A percentile compares a stretch with the other conserved stretches of the same genome.
phyloP scores from a whole-genome alignment of 2,888 invertebrate species.

The Patella ulyssiponensis region DNA sequence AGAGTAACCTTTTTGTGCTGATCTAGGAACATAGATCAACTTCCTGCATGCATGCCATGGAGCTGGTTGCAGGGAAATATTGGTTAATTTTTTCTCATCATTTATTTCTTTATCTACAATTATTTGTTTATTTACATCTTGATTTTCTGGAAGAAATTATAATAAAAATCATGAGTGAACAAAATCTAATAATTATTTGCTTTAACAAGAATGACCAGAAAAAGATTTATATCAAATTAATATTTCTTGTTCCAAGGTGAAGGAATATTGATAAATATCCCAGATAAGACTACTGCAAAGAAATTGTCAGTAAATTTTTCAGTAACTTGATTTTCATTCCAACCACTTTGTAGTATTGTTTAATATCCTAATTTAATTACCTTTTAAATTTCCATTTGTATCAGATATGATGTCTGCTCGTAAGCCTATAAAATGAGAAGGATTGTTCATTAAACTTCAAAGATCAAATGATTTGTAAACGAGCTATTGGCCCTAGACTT shows the following conservation, averaged over 20 bases:
- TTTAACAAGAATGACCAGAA: too few species aligned
- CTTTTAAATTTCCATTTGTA: slow-evolving; percentile 47
- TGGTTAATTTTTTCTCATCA: slow-evolving; percentile 49
- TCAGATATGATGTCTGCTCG: slow-evolving; percentile 33
- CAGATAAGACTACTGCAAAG: too few species aligned
- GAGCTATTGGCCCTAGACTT: too few species aligned
- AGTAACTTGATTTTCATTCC: too few species aligned
- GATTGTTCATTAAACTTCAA: too few species aligned
- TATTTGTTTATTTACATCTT: slow-evolving; percentile 55
- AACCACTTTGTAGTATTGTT: too few species aligned
- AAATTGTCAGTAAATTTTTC: too few species aligned
- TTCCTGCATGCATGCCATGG: slow-evolving; percentile 88
- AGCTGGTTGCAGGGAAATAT: slow-evolving; percentile 28
- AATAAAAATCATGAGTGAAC: not conserved
- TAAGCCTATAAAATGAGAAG: slow-evolving; percentile 12
- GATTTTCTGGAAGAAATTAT: slow-evolving; percentile 51
- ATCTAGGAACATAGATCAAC: slow-evolving; percentile 92
- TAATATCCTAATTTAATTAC: slow-evolving; percentile 24
- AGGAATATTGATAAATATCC: too few species aligned
- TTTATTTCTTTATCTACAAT: slow-evolving; percentile 37
- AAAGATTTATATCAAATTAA: too few species aligned
- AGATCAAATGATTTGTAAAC: too few species aligned
- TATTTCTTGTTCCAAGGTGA: too few species aligned
- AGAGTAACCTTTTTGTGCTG: slow-evolving; percentile 87
- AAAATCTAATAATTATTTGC: not conserved